Evolutionary conservation across 1,140 invertebrate species (phyloP).

Genomic region (Mesaphorura yosii): DNA sequence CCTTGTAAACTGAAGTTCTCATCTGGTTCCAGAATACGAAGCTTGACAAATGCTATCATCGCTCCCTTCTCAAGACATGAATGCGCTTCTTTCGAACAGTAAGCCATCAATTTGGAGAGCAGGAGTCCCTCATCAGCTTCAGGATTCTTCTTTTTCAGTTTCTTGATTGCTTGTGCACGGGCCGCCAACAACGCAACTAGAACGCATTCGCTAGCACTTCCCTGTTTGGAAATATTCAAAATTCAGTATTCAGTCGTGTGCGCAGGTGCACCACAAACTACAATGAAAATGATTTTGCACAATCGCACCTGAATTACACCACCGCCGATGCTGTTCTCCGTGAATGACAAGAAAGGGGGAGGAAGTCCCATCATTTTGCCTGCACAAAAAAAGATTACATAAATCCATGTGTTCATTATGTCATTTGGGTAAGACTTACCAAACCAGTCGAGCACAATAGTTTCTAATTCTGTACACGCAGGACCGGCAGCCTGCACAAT

Average conservation of each 20-base stretch:
- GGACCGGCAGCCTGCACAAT: slow-evolving; percentile 78
- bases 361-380: slow-evolving; percentile 70
- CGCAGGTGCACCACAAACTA: not conserved
- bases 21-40: slow-evolving; percentile 92
- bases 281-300: not conserved
- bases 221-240: slow-evolving; percentile 44
- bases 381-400: not conserved
- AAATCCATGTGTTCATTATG: not conserved
- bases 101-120: slow-evolving; percentile 85
- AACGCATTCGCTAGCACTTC: slow-evolving; percentile 94
- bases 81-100: slow-evolving; percentile 86
- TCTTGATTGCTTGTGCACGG: slow-evolving; percentile 79
- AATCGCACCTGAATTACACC: slow-evolving; percentile 67
- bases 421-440: slow-evolving; percentile 46
- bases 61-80: slow-evolving; percentile 99
- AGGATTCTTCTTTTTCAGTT: slow-evolving; percentile 76
- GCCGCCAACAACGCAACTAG: slow-evolving; percentile 91
- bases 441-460: slow-evolving; percentile 92
- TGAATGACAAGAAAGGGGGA: slow-evolving; percentile 67
- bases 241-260: not conserved
- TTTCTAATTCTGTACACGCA: slow-evolving; percentile 93
- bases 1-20: slow-evolving; percentile 82
- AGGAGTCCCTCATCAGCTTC: slow-evolving; percentile 87
- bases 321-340: slow-evolving; percentile 71
- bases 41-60: slow-evolving; percentile 96